Conservation (phyloP, 2,113 vertebrate species). For the Redunca redunca region DNA sequence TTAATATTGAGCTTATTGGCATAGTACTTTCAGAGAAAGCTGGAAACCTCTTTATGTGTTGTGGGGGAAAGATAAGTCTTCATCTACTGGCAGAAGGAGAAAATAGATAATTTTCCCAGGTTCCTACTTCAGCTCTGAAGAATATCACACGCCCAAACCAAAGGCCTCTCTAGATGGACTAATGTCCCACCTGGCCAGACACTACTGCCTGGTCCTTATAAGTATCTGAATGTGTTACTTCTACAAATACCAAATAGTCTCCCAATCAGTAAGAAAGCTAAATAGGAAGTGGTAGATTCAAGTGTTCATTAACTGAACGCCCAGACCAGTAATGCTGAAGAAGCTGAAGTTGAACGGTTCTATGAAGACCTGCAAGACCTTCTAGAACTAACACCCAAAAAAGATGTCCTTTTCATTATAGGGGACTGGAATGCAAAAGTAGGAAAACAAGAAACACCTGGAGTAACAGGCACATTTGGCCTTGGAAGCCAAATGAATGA, state of each 20-base stretch:
- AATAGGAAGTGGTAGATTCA: background rate
- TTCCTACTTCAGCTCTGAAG: background rate
- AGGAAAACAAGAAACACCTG: background rate
- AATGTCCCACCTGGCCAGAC: background rate
- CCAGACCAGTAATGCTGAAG: background rate
- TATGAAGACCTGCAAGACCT: background rate
- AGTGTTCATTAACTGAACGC: background rate
- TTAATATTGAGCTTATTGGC: slow-evolving; percentile 1
- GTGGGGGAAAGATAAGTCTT: background rate
- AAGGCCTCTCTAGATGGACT: background rate
- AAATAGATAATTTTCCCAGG: background rate
- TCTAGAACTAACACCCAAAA: background rate
- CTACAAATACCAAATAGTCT: background rate
- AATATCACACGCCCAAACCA: background rate
- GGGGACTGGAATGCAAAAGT: background rate
- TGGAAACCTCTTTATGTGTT: background rate
- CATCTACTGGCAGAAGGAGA: background rate
- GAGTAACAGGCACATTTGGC: background rate
- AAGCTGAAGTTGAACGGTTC: background rate
- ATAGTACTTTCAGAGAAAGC: background rate
- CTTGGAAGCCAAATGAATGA: background rate
- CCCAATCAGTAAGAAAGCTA: background rate
- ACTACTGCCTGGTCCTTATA: background rate
- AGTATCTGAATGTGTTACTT: background rate
- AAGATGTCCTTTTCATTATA: background rate